Evolutionary conservation across 2,113 vertebrate species (phyloP), one percentile per base, ranked within the genome.

Genomic region (Benitochromis conjunctus): DNA sequence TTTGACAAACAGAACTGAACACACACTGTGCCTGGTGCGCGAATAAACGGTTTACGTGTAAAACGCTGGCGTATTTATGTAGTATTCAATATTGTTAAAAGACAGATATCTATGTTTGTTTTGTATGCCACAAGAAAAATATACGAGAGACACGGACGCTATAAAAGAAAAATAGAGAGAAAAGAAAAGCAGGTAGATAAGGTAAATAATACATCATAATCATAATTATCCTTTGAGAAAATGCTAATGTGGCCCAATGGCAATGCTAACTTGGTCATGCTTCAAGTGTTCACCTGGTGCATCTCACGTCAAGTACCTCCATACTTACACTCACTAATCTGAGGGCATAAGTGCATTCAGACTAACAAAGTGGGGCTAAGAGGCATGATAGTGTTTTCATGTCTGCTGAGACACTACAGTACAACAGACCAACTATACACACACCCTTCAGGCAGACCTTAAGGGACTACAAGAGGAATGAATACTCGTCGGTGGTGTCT

Each of bases 191-290:
- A 43, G 66, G 21, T 48, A 29, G 26, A 19, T 76, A 51, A 53
- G 1, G 1, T 76, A 76, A 76, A n/a, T 76, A n/a, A 34, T 53
- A 34, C 6, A 1, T 3, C 1, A 19, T n/a, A 53, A 19, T 51
- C 11, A 76, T 51, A 19, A 18, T 76, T 51, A 51, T 5, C 43
- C 24, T 29, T 31, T 74, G 43, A 8, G 0, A 51, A 76, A 31
- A 12, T 31, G 24, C 41, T 76, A 51, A 76, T 31, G 24, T 76
- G 9, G 26, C 1, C 24, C 43, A 76, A 9, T 76, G 43, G 26
- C 0, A 29, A 2, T 51, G 16, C 1, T 5, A 51, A 48, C 11
- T 31, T 31, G 6, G 3, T 31, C 24, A 0, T 5, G 43, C 14
- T 76, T 76, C 19, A 76, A 76, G 43, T 51, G 16, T 51, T 74